phyloP scores from a whole-genome alignment of 2,797 vertebrate species.

The Hephaestus fuliginosus region DNA sequence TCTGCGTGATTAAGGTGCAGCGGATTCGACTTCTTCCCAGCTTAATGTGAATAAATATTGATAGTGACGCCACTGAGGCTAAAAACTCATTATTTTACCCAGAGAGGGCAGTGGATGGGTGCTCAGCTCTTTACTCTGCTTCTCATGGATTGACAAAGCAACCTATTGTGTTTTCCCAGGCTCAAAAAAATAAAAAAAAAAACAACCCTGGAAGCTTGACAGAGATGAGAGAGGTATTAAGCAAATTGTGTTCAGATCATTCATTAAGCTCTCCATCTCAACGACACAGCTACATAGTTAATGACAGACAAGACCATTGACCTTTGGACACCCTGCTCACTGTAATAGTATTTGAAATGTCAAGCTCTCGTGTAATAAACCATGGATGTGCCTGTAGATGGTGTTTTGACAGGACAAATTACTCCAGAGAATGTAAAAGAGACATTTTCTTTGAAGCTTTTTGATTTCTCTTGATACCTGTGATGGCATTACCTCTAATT shows the following conservation, averaged over 20 bases:
- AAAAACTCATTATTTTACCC: constrained; percentile 48
- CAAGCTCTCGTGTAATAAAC: constrained; percentile 66
- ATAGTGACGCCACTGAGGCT: constrained; percentile 31
- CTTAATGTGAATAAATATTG: constrained; percentile 65
- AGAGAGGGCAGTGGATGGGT: constrained; percentile 36
- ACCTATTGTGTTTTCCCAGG: constrained; percentile 38
- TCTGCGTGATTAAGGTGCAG: constrained; percentile 56
- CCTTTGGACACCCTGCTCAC: constrained; percentile 69
- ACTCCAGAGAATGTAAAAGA: constrained; percentile 33
- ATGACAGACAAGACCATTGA: constrained; percentile 67
- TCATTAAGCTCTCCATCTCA: constrained; percentile 46
- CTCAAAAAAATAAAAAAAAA: neutral
- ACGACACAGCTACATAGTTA: constrained; percentile 46
- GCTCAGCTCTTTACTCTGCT: constrained; percentile 40
- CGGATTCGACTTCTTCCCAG: constrained; percentile 50
- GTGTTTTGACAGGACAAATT: constrained; percentile 66
- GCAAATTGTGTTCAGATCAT: constrained; percentile 52
- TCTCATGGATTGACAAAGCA: neutral
- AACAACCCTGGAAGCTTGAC: neutral
- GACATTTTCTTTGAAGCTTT: constrained; percentile 33
- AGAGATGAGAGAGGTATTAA: constrained; percentile 44
- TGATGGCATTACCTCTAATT: neutral
- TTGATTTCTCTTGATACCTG: neutral
- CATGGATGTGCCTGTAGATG: constrained; percentile 37
- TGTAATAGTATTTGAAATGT: constrained; percentile 76